These are phyloP conservation scores for Philaethria dido DNA, from an alignment of 2,888 invertebrate genomes.

Conservation along the genomic window DNA sequence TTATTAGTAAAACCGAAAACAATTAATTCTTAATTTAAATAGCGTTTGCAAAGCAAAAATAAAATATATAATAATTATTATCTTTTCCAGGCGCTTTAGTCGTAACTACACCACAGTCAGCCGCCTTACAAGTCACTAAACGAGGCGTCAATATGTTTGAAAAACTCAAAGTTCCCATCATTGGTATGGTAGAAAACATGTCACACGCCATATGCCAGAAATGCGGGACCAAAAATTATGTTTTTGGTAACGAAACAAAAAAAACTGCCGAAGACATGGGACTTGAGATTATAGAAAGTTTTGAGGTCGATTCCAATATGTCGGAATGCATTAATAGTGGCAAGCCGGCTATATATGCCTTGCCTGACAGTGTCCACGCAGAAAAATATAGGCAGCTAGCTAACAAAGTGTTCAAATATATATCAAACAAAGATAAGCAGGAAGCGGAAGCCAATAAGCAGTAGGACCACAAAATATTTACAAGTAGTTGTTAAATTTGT, in stretches of 20 bases:
- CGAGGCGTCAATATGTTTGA: conserved; percentile 95
- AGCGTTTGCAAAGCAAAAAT: too few species aligned
- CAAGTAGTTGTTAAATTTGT: conserved; percentile 56
- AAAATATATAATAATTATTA: not conserved
- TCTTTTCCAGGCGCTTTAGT: conserved; percentile 88
- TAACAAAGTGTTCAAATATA: conserved; percentile 74
- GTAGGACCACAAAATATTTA: conserved; percentile 46
- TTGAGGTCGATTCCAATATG: conserved; percentile 89
- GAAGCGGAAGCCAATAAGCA: conserved; percentile 58
- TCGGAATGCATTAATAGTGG: conserved; percentile 89
- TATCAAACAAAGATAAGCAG: conserved; percentile 65
- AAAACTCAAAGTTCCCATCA: conserved; percentile 91
- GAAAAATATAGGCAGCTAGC: conserved; percentile 76
- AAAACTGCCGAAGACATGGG: conserved; percentile 86
- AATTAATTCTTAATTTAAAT: too few species aligned
- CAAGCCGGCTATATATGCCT: conserved; percentile 88
- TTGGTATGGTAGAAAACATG: conserved; percentile 97
- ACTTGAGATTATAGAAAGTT: conserved; percentile 86
- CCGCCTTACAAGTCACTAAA: conserved; percentile 93
- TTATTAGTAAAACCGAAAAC: too few species aligned
- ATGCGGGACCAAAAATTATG: conserved; percentile 88
- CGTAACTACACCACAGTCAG: conserved; percentile 96
- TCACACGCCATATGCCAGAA: conserved; percentile 89
- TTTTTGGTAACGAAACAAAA: conserved; percentile 89
- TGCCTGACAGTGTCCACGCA: conserved; percentile 83